A percentile compares a stretch with the other conserved stretches of the same genome.
phyloP scores from a whole-genome alignment of 2,797 vertebrate genomes.

The Oryzias dopingdopingensis region DNA sequence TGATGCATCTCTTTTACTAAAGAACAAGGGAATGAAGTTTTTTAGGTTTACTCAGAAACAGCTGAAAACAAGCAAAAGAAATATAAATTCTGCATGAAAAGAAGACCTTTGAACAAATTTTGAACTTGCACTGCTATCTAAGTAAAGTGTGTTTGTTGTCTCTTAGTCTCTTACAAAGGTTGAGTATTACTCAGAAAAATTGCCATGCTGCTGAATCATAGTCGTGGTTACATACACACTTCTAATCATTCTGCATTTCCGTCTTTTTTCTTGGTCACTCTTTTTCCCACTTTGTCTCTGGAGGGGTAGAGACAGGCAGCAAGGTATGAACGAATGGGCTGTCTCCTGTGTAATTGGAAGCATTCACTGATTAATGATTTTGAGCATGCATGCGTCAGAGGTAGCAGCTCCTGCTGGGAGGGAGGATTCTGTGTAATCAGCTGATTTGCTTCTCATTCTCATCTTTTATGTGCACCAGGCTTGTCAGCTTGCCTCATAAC shows the following conservation, averaged over 20 bases:
- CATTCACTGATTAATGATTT: conserved; percentile 73
- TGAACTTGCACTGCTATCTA: too few relatives aligned
- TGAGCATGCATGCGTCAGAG: conserved; percentile 56
- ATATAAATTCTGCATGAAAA: too few relatives aligned
- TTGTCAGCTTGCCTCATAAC: conserved; percentile 43
- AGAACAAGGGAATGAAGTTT: too few relatives aligned
- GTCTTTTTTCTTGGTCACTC: conserved; percentile 4
- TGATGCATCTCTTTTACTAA: too few relatives aligned
- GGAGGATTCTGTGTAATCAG: conserved; percentile 64
- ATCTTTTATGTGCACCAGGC: conserved; percentile 32
- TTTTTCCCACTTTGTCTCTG: conserved; percentile 9
- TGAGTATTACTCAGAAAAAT: background rate
- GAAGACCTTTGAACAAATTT: too few relatives aligned
- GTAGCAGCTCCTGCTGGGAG: conserved; percentile 55
- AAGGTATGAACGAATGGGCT: conserved; percentile 61
- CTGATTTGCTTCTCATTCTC: conserved; percentile 55
- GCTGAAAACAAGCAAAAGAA: too few relatives aligned
- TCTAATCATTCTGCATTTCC: background rate
- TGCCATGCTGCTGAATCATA: background rate
- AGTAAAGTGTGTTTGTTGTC: too few relatives aligned
- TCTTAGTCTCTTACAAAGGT: too few relatives aligned
- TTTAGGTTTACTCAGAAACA: too few relatives aligned
- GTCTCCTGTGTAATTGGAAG: conserved; percentile 64
- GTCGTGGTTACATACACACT: background rate
- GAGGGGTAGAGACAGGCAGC: conserved; percentile 37